These are phyloP conservation scores for Phortica variegata DNA, from an alignment of 1,140 invertebrate genomes.

Conservation along the genomic window DNA sequence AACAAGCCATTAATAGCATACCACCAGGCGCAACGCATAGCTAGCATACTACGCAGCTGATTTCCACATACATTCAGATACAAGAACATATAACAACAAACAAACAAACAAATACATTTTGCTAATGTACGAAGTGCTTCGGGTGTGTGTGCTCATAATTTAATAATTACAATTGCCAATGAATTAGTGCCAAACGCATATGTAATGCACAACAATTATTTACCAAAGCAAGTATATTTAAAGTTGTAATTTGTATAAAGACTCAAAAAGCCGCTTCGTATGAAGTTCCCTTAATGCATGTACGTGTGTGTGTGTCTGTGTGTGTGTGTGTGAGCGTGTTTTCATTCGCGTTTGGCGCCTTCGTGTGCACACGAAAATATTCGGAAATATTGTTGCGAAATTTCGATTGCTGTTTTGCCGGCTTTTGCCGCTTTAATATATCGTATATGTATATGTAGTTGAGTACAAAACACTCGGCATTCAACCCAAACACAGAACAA, in stretches of 20 bases:
- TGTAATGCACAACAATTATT: neutral
- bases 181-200: too few relatives aligned
- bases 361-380: too few relatives aligned
- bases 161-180: too few relatives aligned
- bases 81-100: neutral
- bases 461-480: too few relatives aligned
- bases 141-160: neutral
- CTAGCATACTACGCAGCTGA: too few relatives aligned
- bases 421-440: constrained; percentile 15
- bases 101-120: neutral
- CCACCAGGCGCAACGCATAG: constrained; percentile 13
- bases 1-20: constrained; percentile 19
- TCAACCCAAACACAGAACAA: too few relatives aligned
- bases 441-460: too few relatives aligned
- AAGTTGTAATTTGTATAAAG: neutral
- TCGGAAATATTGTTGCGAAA: too few relatives aligned
- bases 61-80: too few relatives aligned
- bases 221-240: neutral
- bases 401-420: constrained; percentile 28
- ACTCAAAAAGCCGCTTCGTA: neutral
- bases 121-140: too few relatives aligned
- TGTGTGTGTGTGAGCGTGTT: neutral
- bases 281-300: neutral
- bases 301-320: constrained; percentile 1
- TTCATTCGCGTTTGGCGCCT: too few relatives aligned